phyloP scores from a whole-genome alignment of 2,797 vertebrate genomes.

The Channa striata region DNA sequence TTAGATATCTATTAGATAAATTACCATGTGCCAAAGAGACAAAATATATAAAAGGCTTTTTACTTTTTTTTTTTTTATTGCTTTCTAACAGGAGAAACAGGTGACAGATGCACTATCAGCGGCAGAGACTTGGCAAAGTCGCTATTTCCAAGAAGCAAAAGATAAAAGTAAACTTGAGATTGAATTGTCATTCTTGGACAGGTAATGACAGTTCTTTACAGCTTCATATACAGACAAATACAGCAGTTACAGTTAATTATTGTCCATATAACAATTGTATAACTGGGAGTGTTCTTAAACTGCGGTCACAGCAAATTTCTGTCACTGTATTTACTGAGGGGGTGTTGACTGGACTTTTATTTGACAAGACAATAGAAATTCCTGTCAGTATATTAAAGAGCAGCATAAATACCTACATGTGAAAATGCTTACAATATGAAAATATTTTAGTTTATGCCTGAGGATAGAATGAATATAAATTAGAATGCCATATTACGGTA shows the following conservation, averaged over 20 bases:
- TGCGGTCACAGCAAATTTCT: neutral
- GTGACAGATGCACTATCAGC: conserved; percentile 84
- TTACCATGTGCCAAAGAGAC: neutral
- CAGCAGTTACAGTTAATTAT: too few relatives aligned
- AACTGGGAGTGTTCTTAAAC: neutral
- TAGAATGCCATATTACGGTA: too few relatives aligned
- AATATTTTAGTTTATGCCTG: too few relatives aligned
- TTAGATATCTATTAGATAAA: too few relatives aligned
- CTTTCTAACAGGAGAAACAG: conserved; percentile 84
- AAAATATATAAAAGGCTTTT: too few relatives aligned
- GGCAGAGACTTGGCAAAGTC: conserved; percentile 88
- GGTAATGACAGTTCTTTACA: conserved; percentile 71
- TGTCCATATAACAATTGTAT: neutral
- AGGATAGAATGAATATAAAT: too few relatives aligned
- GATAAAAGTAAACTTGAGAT: conserved; percentile 88
- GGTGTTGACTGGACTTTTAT: too few relatives aligned
- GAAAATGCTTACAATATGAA: too few relatives aligned
- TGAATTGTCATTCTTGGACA: conserved; percentile 87
- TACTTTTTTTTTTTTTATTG: neutral
- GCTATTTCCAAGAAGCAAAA: conserved; percentile 84
- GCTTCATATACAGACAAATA: neutral
- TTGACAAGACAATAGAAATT: too few relatives aligned
- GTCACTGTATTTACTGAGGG: neutral
- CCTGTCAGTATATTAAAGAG: too few relatives aligned
- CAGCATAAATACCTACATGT: too few relatives aligned